Evolutionary conservation across 2,888 invertebrate genomes (phyloP).

Genomic region (Mycalesis mineus): DNA sequence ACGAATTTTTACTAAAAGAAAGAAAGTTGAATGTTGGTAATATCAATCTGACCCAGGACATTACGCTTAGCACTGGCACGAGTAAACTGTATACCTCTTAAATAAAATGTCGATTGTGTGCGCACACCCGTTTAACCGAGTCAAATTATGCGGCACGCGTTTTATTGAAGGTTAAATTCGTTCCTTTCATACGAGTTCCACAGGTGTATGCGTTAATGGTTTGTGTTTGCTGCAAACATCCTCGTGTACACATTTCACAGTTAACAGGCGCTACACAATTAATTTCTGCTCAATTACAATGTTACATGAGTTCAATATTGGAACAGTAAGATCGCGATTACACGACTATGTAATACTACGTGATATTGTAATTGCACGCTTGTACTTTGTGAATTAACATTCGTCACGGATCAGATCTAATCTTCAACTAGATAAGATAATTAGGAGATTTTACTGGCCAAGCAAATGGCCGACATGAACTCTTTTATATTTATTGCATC

Average conservation of each 20-base stretch:
- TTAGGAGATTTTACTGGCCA: too few species aligned
- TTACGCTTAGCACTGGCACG: too few species aligned
- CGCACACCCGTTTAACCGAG: conserved; percentile 30
- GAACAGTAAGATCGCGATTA: neutral
- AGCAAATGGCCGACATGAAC: too few species aligned
- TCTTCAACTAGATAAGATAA: too few species aligned
- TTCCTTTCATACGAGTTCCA: conserved; percentile 49
- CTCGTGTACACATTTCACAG: conserved; percentile 4
- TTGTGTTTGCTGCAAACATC: conserved; percentile 35
- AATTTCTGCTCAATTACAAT: conserved; percentile 8
- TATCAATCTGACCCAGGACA: too few species aligned
- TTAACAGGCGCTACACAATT: conserved; percentile 10
- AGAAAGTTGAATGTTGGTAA: too few species aligned
- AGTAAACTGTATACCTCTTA: too few species aligned
- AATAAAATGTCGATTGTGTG: neutral
- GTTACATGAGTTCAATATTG: conserved; percentile 2
- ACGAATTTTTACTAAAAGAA: too few species aligned
- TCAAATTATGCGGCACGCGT: conserved; percentile 72
- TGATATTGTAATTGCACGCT: neutral
- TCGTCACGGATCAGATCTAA: too few species aligned
- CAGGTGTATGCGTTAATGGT: conserved; percentile 48
- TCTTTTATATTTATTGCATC: too few species aligned
- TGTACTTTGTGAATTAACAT: too few species aligned
- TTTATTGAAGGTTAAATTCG: conserved; percentile 66
- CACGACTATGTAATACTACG: neutral